Base-by-base conservation (phyloP, 1,140 invertebrate species). In the Anoplolepis gracilipes region DNA sequence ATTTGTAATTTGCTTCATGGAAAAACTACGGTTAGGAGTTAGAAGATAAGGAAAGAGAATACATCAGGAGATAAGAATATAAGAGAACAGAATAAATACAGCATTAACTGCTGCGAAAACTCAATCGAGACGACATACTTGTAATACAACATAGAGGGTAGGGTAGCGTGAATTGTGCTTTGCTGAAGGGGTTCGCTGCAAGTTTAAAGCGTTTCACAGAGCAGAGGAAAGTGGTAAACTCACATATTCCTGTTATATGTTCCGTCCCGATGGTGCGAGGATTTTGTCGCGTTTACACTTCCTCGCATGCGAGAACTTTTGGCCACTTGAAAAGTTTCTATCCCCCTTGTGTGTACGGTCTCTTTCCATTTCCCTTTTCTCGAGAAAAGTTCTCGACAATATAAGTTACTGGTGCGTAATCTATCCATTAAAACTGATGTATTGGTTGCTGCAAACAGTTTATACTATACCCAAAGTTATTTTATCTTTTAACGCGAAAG, bases 161-260 rank as follows among this genome's bases (percentile, higher is more conserved):
- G 22, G 0, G 19, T 42, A 39, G 8, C 7, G 25, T 39, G 49
- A 81, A 72, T 73, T 33, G 36, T 69, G 36, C 25, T 81, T 79
- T 30, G 28, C 28, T 72, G 7, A 30, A 49, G 7, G 22, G 8
- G 28, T 28, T n/a, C 46, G 0, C 19, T 72, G 8, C 28, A 67
- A 85, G 87, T 87, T 89, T 84, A 67, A 84, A 89, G 77, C 61
- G 61, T 89, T 84, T 55, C 85, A 59, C 55, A 30, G 46, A 59
- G 28, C n/a, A 85, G 70, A 39, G 30, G 33, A 78, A 67, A 89
- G 61, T 88, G 22, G 76, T 79, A 69, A 69, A 70, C 70, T 88
- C 77, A 49, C 78, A 69, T 69, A 78, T 73, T 86, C 46, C 55
- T 57, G 57, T 64, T 82, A 79, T 36, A 42, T 55, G 53, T 84